Conservation (phyloP, 2,113 vertebrate species). For the Siniperca chuatsi region DNA sequence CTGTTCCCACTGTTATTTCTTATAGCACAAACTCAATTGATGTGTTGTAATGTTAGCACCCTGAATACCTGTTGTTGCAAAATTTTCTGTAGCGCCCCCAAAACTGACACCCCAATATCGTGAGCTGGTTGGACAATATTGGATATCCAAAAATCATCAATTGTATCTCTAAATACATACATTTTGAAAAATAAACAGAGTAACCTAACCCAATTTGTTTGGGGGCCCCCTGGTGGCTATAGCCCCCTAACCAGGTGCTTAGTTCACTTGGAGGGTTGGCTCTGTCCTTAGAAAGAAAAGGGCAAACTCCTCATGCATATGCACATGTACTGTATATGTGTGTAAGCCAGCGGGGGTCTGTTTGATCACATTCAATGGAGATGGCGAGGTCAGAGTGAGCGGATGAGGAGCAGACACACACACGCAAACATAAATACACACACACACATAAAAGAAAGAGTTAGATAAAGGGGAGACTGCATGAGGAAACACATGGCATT, state of each 20-base stretch:
- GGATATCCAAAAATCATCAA: constrained; percentile 1
- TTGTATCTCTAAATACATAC: not conserved
- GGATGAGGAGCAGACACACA: constrained; percentile 78
- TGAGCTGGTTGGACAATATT: not conserved
- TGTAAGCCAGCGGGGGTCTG: constrained; percentile 49
- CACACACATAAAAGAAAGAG: constrained; percentile 67
- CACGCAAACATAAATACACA: constrained; percentile 67
- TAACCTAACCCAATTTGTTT: not conserved
- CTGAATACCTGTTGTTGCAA: not conserved
- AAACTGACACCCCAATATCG: not conserved
- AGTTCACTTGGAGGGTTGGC: not conserved
- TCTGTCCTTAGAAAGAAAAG: constrained; percentile 35
- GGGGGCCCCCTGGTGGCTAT: not conserved
- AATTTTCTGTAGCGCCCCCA: not conserved
- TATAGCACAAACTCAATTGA: not conserved
- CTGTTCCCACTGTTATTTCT: not conserved
- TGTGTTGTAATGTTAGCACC: not conserved
- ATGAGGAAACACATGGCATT: constrained; percentile 82
- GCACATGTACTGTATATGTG: constrained; percentile 22
- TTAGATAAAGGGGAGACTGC: constrained; percentile 64
- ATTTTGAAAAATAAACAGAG: not conserved
- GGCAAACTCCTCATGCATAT: constrained; percentile 4
- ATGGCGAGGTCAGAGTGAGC: constrained; percentile 61
- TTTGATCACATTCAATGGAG: constrained; percentile 67
- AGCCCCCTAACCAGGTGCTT: not conserved